These are phyloP conservation scores for Chrysolina americana DNA, from an alignment of 2,888 invertebrate species.

Conservation along the genomic window DNA sequence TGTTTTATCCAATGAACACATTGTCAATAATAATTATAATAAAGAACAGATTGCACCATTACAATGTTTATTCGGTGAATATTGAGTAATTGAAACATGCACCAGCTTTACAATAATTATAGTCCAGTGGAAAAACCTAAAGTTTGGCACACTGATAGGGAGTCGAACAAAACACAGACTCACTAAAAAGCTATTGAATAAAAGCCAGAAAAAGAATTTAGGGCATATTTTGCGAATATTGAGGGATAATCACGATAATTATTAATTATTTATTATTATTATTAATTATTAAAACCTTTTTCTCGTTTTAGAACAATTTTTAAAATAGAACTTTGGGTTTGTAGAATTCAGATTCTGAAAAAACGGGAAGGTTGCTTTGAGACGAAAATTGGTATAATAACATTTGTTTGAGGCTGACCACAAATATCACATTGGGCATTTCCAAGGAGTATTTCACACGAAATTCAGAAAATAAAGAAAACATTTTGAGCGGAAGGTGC, in stretches of 20 bases:
- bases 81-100: conserved; percentile 36
- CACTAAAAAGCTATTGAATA: background rate
- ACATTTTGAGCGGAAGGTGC: too few species aligned
- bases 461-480: too few species aligned
- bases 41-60: conserved; percentile 68
- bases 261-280: too few species aligned
- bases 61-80: conserved; percentile 54
- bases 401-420: too few species aligned
- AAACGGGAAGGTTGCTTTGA: too few species aligned
- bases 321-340: too few species aligned
- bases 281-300: too few species aligned
- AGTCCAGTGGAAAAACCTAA: conserved; percentile 22
- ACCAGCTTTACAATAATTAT: background rate
- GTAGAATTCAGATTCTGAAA: too few species aligned
- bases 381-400: too few species aligned
- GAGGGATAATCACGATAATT: background rate
- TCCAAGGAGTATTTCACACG: too few species aligned
- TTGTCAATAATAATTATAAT: conserved; percentile 62
- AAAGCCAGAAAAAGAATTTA: background rate
- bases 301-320: too few species aligned
- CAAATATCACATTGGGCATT: too few species aligned
- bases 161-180: background rate
- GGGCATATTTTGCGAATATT: background rate
- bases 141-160: conserved; percentile 45
- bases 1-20: conserved; percentile 70